phyloP scores from a whole-genome alignment of 30 jellyfish, hydroid and myxozoan species.

The Aurelia aurita region DNA sequence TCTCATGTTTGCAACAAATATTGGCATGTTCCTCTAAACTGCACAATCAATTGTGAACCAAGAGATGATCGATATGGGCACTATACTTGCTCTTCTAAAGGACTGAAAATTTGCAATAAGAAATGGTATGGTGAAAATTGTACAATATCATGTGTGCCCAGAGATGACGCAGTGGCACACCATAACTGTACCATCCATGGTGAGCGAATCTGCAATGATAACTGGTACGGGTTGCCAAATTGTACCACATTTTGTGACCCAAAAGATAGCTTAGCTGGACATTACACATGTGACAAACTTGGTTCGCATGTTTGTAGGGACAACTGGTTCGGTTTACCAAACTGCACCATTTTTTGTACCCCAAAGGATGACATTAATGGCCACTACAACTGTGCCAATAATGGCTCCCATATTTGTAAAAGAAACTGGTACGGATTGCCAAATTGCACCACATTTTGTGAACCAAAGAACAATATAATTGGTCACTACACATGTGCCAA shows the following conservation, averaged over 20 bases:
- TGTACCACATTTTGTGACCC: conserved; percentile 63
- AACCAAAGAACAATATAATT: conserved; percentile 16
- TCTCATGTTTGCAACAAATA: conserved; percentile 2
- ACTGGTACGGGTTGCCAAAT: conserved; percentile 45
- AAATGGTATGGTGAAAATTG: conserved; percentile 49
- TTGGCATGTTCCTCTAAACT: conserved; percentile 25
- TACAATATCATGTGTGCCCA: conserved; percentile 42
- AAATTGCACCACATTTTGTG: conserved; percentile 26
- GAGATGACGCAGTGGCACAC: conserved; percentile 44
- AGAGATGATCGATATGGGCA: conserved; percentile 49
- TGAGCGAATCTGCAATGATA: conserved; percentile 4
- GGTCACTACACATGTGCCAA: conserved; percentile 57
- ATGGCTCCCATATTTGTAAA: conserved; percentile 48
- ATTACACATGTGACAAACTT: not conserved
- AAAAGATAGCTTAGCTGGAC: not conserved
- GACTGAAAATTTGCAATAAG: conserved; percentile 18
- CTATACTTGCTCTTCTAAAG: conserved; percentile 32
- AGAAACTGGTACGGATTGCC: conserved; percentile 30
- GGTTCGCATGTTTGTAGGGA: not conserved
- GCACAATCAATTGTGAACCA: conserved; percentile 43
- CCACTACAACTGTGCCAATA: conserved; percentile 34
- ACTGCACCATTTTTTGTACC: conserved; percentile 46
- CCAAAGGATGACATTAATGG: conserved; percentile 44
- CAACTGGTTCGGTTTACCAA: conserved; percentile 15
- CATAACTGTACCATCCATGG: conserved; percentile 46